Conservation (phyloP, 2,113 vertebrate genomes). For the Panthera uncia region DNA sequence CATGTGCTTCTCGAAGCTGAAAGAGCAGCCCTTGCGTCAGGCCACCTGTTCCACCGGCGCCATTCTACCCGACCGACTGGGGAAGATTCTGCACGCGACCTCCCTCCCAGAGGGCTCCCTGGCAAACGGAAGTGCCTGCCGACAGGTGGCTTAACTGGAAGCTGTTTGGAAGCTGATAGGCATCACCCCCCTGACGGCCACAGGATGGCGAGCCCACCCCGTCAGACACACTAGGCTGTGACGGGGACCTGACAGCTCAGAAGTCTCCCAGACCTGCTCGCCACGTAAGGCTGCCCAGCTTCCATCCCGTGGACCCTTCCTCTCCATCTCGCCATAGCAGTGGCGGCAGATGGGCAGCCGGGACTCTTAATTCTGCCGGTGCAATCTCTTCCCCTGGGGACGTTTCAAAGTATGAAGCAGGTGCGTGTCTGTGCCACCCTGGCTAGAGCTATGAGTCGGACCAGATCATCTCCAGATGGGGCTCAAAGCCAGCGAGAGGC, state of each 20-base stretch:
- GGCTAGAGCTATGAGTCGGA: background rate
- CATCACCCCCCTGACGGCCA: background rate
- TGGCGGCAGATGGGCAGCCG: background rate
- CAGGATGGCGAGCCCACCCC: background rate
- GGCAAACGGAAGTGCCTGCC: background rate
- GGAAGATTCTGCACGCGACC: background rate
- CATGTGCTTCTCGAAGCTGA: background rate
- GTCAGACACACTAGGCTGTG: accelerated
- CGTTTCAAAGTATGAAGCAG: background rate
- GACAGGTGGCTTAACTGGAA: background rate
- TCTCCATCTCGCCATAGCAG: background rate
- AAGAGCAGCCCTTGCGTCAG: background rate
- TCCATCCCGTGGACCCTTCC: too few species aligned
- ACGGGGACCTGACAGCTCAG: too few species aligned
- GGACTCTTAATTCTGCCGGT: background rate
- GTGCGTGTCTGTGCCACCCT: background rate
- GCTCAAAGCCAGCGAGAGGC: background rate
- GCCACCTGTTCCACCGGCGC: background rate
- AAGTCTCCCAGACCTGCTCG: background rate
- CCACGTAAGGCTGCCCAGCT: background rate
- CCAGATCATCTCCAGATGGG: background rate
- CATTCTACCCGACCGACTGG: accelerated
- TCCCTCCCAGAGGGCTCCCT: background rate
- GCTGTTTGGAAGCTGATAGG: background rate
- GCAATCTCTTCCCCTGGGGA: background rate